Base-by-base conservation (phyloP, 2,888 invertebrate species). In the Creontiades dilutus region DNA sequence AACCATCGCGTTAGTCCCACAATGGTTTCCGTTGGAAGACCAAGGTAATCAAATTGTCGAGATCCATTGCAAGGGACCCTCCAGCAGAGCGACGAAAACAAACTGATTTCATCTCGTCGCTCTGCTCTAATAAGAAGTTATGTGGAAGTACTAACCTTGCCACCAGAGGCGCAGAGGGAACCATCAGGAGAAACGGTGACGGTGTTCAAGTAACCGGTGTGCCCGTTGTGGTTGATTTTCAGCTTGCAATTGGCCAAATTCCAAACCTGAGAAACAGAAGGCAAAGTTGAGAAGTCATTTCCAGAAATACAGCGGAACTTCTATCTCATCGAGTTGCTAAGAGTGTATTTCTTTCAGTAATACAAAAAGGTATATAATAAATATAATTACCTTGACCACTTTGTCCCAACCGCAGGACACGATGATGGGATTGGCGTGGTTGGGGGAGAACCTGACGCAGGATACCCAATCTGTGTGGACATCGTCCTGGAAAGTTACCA, bases 111-210 rank as follows among this genome's bases (percentile, higher is more conserved):
- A n/a, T n/a, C n/a, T n/a, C n/a, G n/a, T n/a, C n/a, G n/a, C n/a
- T n/a, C n/a, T n/a, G n/a, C n/a, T n/a, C n/a, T n/a, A n/a, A n/a
- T n/a, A n/a, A n/a, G n/a, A n/a, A n/a, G n/a, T n/a, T n/a, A n/a
- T n/a, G n/a, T n/a, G 37, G 5, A 52, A 11, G 13, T 52, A 90
- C 61, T 90, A 93, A 95, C 95, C 94, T 99, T 99, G 93, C 99
- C 99, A 93, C 99, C 99, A 91, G 99, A 99, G n/a, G 99, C 99
- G 93, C 99, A 99, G 57, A 99, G 96, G 0, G 99, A 99, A 93
- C 99, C 99, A 94, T 99, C 99, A 92, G 99, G 99, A 81, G 99
- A 99, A 84, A 99, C 99, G 0, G 99, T 99, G 9, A 99, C 99
- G 52, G 98, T 98, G 95, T 99, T 99, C 93, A 99, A 94, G 94